These are phyloP conservation scores for Aphis craccivora DNA, from an alignment of 1,140 invertebrate species.

Conservation along the genomic window DNA sequence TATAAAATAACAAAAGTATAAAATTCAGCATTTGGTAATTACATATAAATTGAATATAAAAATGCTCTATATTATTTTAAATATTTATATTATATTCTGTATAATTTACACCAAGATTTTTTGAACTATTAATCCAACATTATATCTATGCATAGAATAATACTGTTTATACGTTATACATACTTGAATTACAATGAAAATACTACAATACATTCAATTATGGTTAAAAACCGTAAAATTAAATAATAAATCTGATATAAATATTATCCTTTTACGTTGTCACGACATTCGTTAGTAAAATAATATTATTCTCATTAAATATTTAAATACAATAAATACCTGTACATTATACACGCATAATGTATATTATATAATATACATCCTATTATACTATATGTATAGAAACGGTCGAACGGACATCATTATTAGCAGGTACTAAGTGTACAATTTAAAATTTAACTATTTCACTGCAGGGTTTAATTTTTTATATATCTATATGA, in stretches of 20 bases:
- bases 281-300: background rate
- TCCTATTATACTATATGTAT: too few species aligned
- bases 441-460: background rate
- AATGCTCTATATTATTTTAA: background rate
- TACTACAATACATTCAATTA: background rate
- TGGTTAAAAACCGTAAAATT: background rate
- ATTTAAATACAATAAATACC: background rate
- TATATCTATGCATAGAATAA: background rate
- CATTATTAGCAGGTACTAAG: background rate
- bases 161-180: background rate
- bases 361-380: too few species aligned
- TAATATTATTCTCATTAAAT: background rate
- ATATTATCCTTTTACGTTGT: background rate
- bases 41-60: background rate
- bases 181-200: background rate
- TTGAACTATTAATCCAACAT: background rate
- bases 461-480: background rate
- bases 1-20: background rate
- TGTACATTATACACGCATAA: too few species aligned
- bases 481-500: too few species aligned
- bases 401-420: too few species aligned
- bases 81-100: background rate
- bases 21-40: background rate
- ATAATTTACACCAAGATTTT: background rate
- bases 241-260: background rate